A percentile compares a stretch with the other conserved stretches of the same genome.
Conservation (phyloP, 1,140 invertebrate species). For the Brachionus paranguensis region DNA sequence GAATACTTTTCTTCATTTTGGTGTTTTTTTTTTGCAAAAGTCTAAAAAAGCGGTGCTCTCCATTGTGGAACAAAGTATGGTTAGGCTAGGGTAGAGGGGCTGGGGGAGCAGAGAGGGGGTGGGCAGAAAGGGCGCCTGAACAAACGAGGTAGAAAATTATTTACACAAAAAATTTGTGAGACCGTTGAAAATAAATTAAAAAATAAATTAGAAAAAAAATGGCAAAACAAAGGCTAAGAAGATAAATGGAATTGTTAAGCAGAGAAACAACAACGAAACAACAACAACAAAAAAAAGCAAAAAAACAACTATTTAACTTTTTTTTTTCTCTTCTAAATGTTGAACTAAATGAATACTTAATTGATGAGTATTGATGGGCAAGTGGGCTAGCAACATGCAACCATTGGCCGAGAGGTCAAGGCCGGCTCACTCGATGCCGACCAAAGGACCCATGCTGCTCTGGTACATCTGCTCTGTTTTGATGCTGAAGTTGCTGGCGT, state of each 20-base stretch:
- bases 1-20: conserved; percentile 5
- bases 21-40: background rate
- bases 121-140: too few relatives aligned
- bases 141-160: background rate
- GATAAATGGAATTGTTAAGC: background rate
- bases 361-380: background rate
- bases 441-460: background rate
- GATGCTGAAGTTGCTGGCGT: background rate
- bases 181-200: conserved; percentile 16
- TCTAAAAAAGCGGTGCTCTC: background rate
- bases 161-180: background rate
- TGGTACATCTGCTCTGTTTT: conserved; percentile 27
- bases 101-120: too few relatives aligned
- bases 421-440: background rate
- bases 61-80: background rate
- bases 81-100: too few relatives aligned
- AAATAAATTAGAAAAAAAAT: background rate
- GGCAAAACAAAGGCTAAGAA: background rate
- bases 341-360: conserved; percentile 2
- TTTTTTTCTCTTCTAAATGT: background rate
- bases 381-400: too few relatives aligned
- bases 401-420: too few relatives aligned
- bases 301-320: background rate
- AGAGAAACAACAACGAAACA: background rate
- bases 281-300: too few relatives aligned